Base-by-base conservation (phyloP, 2,113 vertebrate genomes). In the Platycercus adscitus region DNA sequence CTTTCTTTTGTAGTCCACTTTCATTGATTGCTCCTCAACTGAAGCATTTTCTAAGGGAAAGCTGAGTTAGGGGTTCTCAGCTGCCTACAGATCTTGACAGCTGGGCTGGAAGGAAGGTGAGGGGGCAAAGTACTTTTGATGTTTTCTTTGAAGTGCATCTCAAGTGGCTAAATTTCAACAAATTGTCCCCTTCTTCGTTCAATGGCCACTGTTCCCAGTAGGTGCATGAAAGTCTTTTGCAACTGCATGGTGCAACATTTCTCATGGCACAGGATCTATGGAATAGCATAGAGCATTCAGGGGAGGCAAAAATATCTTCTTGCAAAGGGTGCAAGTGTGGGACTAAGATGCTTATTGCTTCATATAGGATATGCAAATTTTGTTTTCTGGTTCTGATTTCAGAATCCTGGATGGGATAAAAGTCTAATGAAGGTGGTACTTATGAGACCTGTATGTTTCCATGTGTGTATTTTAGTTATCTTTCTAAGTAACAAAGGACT, bases 181-280 rank as follows among this genome's bases (percentile, higher is more conserved):
- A 50, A 28, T n/a, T 50, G 2, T 13, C 37, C 61, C 17, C 17
- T 58, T 35, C 47, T 52, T 1, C 0, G 4, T 17, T 12, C 14
- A 0, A 10, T 33, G 31, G 41, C 9, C 11, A 11, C 52, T 19
- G 23, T n/a, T 76, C 13, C 7, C 17, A n/a, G 28, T 13, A 56
- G 21, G 16, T 6, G 1, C 17, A 8, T 60, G 17, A 49, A 35
- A 64, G 9, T 55, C 18, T 63, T 75, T 66, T 33, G n/a, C 18
- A 10, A 18, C 10, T 25, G 7, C 4, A 3, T 13, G 20, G 10
- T 46, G 6, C 11, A 1, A 8, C 8, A 1, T 6, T 37, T 33
- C 29, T 61, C 18, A 5, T 4, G 9, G 20, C 20, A 47, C 17
- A 55, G 23, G 24, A 15, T 80, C 60, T 82, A 25, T 28, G 11